Base-by-base conservation (phyloP, 1,140 invertebrate genomes). In the Mylabris phalerata region DNA sequence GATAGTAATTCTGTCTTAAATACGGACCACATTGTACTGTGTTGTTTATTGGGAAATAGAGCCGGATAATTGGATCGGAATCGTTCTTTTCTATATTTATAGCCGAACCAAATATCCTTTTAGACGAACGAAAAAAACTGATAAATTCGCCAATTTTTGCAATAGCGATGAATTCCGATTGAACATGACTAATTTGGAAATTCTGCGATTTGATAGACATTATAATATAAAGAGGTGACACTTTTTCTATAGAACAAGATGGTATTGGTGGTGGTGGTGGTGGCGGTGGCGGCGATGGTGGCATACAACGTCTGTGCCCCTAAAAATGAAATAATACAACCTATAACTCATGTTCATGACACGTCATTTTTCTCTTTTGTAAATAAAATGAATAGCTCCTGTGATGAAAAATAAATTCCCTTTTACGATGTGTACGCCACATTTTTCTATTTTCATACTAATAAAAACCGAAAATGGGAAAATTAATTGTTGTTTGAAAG, bases 351-450 rank as follows among this genome's bases (percentile, higher is more conserved):
- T 57, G 56, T 43, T 50, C 56, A 44, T 57, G 56, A 57, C 56
- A 57, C 56, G 48, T 46, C 56, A 57, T 57, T 57, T 57, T 57
- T 57, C 56, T 57, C 56, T 49, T 57, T 50, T 57, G 48, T 50
- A 57, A 57, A 57, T 57, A 57, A 57, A 57, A 57, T 57, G 56
- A 46, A 57, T 57, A 45, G 56, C 41, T 44, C 41, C 40, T 11
- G 48, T 45, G 52, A 57, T 57, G 56, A 57, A 45, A 57, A 57
- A 57, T 57, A 57, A 57, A 57, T 57, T 57, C 48, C 42, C 47
- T 48, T 26, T 48, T 26, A 24, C 13, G 9, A 19, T 13, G 26
- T 19, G 19, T 46, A 46, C 26, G 19, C 26, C 7, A 26, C 13
- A 46, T 24, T 24, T 24, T 46, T 46, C 19, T 24, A 46, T 24